Evolutionary conservation across 2,797 vertebrate species (phyloP), one percentile per base, ranked within the genome.

Genomic region (Schizopygopsis malacanthus): DNA sequence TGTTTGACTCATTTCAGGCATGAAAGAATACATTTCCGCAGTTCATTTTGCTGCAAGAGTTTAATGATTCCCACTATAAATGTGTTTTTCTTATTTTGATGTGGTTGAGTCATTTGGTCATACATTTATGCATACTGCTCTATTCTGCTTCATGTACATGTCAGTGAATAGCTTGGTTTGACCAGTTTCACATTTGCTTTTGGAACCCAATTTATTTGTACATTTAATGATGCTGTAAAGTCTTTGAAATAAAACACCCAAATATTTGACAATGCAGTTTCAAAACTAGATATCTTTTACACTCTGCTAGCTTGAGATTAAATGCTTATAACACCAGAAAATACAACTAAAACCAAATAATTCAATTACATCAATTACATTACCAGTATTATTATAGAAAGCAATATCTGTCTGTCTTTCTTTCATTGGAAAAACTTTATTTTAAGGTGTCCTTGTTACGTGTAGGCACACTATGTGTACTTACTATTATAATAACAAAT

Each of bases 21-120:
- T 73, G 16, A 72, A 82, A 28, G 12, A 83, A 50, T 39, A 50
- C 1, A 63, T 41, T 83, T 25, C n/a, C n/a, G 25, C n/a, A 25
- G 59, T 25, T 61, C 10, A 61, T 10, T 61, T 61, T 1, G 1
- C 59, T 61, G 59, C n/a, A 2, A 25, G 10, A 25, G 22, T 83
- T 79, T 81, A 77, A 82, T 71, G 15, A 76, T 50, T 69, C n/a
- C 65, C 8, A 28, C 52, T 52, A 41, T 84, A 71, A 2, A 4
- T 45, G 1, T 65, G 0, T 43, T 41, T 78, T 43, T 52, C 63
- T 45, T 37, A 3, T 43, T 45, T 61, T 73, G n/a, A 41, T 67
- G 33, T 33, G 70, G 16, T 67, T 73, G 45, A 78, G 56, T 56
- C 77, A 84, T 75, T 81, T 76, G 67, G 59, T 85, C 54, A 85